These are phyloP conservation scores for Labeo catla DNA, from an alignment of 2,113 vertebrate species.

Conservation along the genomic window DNA sequence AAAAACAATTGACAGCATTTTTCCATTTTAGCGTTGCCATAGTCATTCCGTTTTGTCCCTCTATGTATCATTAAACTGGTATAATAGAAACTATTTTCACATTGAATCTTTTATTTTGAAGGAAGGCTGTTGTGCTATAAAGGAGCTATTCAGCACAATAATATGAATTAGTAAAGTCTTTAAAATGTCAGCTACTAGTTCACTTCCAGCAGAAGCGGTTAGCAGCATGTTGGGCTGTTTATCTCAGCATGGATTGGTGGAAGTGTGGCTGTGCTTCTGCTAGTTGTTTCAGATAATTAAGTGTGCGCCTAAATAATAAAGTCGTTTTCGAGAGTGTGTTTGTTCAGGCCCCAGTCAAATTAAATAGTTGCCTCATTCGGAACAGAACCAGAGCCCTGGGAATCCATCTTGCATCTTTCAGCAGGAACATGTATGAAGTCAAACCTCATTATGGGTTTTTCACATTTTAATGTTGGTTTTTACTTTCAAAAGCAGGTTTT, in stretches of 20 bases:
- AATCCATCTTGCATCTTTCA: constrained; percentile 14
- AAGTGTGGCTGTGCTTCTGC: constrained; percentile 12
- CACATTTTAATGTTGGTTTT: not conserved
- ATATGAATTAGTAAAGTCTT: not conserved
- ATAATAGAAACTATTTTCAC: not conserved
- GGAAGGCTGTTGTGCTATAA: not conserved
- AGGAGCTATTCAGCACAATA: not conserved
- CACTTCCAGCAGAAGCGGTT: not conserved
- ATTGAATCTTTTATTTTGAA: not conserved
- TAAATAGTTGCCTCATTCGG: constrained; percentile 53
- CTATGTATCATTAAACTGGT: not conserved
- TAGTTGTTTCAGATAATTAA: constrained; percentile 10
- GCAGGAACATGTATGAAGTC: not conserved
- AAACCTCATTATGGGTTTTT: not conserved
- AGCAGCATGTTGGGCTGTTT: not conserved
- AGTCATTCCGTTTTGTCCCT: not conserved
- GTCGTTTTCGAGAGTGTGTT: not conserved
- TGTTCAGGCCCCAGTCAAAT: constrained; percentile 24
- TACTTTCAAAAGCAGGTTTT: not conserved
- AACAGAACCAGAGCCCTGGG: constrained; percentile 46
- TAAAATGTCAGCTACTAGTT: not conserved
- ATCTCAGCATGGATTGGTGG: not conserved
- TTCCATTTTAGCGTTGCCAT: not conserved
- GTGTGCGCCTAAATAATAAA: not conserved
- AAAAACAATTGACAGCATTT: not conserved